Percentiles rank a stretch among this genome's conserved stretches.
Evolutionary conservation across 2,888 invertebrate species (phyloP).

Genomic region (Eristalis pertinax): DNA sequence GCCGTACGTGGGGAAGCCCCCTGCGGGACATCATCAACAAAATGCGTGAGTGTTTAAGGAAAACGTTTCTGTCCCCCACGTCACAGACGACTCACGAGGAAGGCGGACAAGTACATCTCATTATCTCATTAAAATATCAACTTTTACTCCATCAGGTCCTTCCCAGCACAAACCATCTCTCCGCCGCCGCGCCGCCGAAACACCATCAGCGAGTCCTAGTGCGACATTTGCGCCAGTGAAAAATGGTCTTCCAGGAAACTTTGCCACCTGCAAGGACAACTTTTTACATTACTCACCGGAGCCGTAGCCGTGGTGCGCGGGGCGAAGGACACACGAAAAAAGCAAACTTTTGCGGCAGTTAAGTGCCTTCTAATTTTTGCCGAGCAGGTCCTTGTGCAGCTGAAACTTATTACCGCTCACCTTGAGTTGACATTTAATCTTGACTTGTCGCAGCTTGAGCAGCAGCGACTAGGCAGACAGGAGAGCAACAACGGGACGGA

Average conservation of each 20-base stretch:
- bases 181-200: background rate
- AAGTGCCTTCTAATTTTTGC: conserved; percentile 71
- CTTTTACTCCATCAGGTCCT: conserved; percentile 55
- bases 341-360: conserved; percentile 69
- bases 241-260: conserved; percentile 55
- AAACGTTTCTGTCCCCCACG: conserved; percentile 17
- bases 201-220: conserved; percentile 20
- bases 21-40: conserved; percentile 42
- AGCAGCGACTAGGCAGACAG: conserved; percentile 16
- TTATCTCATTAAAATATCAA: conserved; percentile 72
- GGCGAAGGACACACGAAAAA: conserved; percentile 12
- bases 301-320: background rate
- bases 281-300: conserved; percentile 65
- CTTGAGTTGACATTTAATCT: conserved; percentile 72
- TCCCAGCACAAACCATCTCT: background rate
- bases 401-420: conserved; percentile 71
- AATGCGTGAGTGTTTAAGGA: conserved; percentile 47
- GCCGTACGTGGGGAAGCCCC: conserved; percentile 7
- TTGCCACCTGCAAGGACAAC: conserved; percentile 70
- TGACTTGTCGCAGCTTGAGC: conserved; percentile 68
- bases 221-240: conserved; percentile 63
- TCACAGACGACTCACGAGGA: background rate
- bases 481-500: conserved; percentile 23
- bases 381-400: conserved; percentile 49
- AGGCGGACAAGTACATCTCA: conserved; percentile 65